Percentiles rank a stretch among this genome's conserved stretches.
These are phyloP conservation scores for Leiothrix lutea DNA, from an alignment of 2,113 vertebrate species.

Conservation along the genomic window DNA sequence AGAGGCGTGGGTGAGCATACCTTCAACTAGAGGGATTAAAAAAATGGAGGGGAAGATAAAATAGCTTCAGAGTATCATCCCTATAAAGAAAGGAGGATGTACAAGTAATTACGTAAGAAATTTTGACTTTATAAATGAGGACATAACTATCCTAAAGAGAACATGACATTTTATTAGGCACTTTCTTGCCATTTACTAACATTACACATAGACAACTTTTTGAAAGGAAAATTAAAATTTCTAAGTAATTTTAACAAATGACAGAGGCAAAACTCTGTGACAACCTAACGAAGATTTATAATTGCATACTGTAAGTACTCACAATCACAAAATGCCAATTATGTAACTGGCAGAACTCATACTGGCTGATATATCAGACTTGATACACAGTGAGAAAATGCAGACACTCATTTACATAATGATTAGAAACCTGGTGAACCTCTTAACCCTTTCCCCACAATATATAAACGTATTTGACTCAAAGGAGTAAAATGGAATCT, in stretches of 20 bases:
- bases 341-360: neutral
- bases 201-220: neutral
- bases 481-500: neutral
- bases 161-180: neutral
- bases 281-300: conserved; percentile 7
- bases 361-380: neutral
- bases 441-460: neutral
- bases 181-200: neutral
- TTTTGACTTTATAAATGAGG: neutral
- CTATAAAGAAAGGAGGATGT: neutral
- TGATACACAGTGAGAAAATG: neutral
- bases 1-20: neutral
- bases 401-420: neutral
- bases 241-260: neutral
- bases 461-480: neutral
- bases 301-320: neutral
- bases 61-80: neutral
- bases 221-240: neutral
- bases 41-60: neutral
- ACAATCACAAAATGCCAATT: neutral
- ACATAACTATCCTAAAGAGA: neutral
- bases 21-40: neutral
- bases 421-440: neutral
- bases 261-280: neutral
- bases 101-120: neutral